Base-by-base conservation (phyloP, 2,888 invertebrate species). In the Leucoma salicis region DNA sequence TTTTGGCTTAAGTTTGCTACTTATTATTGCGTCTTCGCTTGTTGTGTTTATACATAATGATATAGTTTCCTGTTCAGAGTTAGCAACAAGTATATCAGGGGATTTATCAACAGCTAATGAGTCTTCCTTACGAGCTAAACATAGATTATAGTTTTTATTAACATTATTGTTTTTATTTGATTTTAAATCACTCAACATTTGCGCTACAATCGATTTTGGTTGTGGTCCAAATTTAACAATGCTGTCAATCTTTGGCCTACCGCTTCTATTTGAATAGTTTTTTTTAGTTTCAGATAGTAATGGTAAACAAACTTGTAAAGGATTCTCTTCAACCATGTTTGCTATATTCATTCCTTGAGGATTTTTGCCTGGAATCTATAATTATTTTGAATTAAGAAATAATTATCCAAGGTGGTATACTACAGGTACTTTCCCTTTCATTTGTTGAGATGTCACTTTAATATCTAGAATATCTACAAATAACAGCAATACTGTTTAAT, bases 151-250 rank as follows among this genome's bases (percentile, higher is more conserved):
- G 2, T 58, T 35, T 39, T 31, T 33, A 37, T 36, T 29, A 36
- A 38, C 38, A n/a, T 2, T 14, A 25, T 3, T 29, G 7, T 12
- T 13, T 14, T 46, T 43, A 32, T 55, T 49, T 7, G 50, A 39
- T 46, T 57, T 63, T 14, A 59, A 56, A 57, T 73, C 63, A 39
- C 46, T 61, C 35, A 87, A 52, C 47, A 82, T 63, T 41, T 71
- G 65, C 18, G 84, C 74, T 49, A 87, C 63, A 15, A 79, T 69
- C n/a, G 87, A 87, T 46, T 65, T 70, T 11, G 85, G 86, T 53
- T 78, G 76, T 33, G 78, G 64, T 31, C 78, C 70, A 57, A 84
- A 86, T 43, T 53, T 63, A 31, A 74, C 64, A 14, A 65, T 54
- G 29, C 73, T 70, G 14, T 49, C 58, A 33, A 60, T 66, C 25